Evolutionary conservation across 2,888 invertebrate genomes (phyloP).

Genomic region (Eupelmus urozonus): DNA sequence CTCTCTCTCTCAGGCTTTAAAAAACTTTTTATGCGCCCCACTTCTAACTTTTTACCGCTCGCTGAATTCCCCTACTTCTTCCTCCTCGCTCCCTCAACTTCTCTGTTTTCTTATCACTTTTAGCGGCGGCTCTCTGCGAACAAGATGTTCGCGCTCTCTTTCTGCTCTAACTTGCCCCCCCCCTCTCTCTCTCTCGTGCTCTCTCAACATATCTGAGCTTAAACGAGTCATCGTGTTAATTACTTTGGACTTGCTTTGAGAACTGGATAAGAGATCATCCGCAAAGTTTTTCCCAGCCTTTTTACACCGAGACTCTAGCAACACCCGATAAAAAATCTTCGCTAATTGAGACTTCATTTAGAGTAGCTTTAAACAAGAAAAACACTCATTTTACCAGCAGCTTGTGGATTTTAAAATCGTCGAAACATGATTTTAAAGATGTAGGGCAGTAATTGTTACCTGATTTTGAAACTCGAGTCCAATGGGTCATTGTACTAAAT

Average conservation of each 20-base stretch:
- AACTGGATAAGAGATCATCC: conserved; percentile 50
- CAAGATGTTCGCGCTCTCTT: conserved; percentile 53
- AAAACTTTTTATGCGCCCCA: conserved; percentile 53
- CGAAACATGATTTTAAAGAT: too few relatives aligned
- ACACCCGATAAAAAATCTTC: conserved; percentile 25
- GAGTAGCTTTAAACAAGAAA: too few relatives aligned
- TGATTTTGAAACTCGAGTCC: too few relatives aligned
- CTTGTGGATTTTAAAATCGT: too few relatives aligned
- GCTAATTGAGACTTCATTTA: conserved; percentile 7
- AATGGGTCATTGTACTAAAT: too few relatives aligned
- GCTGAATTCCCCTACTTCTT: conserved; percentile 42
- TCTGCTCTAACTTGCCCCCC: conserved; percentile 2
- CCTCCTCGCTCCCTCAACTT: conserved; percentile 19
- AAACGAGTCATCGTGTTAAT: conserved; percentile 56
- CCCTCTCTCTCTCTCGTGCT: conserved; percentile 26
- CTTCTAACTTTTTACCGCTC: conserved; percentile 53
- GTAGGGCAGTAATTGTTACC: too few relatives aligned
- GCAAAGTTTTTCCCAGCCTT: conserved; percentile 30
- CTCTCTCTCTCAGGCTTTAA: conserved; percentile 29
- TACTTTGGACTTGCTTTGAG: conserved; percentile 51
- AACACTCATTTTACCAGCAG: too few relatives aligned
- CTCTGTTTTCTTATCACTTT: conserved; percentile 59
- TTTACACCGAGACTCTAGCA: conserved; percentile 1
- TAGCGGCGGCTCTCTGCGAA: conserved; percentile 47
- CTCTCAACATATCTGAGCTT: conserved; percentile 40